A percentile compares a stretch with the other conserved stretches of the same genome.
Evolutionary conservation across 2,113 vertebrate genomes (phyloP).

Genomic region (Lathamus discolor): DNA sequence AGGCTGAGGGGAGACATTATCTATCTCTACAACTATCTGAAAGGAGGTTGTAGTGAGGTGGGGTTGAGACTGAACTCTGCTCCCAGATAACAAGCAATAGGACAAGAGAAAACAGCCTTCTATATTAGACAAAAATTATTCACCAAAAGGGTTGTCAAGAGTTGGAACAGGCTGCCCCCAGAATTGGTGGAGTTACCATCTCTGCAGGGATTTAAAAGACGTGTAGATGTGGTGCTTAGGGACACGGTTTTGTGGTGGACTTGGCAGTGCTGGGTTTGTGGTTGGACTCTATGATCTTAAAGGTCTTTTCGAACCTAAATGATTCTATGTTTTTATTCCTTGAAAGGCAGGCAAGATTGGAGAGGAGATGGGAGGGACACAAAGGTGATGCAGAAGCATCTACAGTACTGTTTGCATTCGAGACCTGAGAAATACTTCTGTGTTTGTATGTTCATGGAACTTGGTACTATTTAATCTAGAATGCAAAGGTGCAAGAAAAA

Average conservation of each 20-base stretch:
- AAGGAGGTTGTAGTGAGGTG: background rate
- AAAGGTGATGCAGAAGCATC: background rate
- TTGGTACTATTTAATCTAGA: background rate
- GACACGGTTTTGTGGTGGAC: background rate
- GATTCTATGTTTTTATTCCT: background rate
- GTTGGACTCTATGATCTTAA: background rate
- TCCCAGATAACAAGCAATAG: background rate
- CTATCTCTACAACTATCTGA: background rate
- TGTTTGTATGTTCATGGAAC: background rate
- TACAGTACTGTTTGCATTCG: background rate
- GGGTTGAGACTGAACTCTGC: rapidly evolving
- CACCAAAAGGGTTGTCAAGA: background rate
- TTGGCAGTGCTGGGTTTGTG: background rate
- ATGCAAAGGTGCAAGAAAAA: background rate
- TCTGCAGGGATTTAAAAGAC: background rate
- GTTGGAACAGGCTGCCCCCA: background rate
- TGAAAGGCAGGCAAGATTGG: background rate
- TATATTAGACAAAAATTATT: background rate
- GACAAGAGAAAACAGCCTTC: background rate
- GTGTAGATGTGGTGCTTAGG: background rate
- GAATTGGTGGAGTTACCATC: background rate
- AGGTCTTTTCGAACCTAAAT: background rate
- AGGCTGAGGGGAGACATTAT: no score
- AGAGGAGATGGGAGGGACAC: background rate
- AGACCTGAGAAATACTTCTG: background rate